Percentiles rank a stretch among this genome's conserved stretches.
Conservation (phyloP, 2,888 invertebrate genomes). For the Pristionchus entomophagus region DNA sequence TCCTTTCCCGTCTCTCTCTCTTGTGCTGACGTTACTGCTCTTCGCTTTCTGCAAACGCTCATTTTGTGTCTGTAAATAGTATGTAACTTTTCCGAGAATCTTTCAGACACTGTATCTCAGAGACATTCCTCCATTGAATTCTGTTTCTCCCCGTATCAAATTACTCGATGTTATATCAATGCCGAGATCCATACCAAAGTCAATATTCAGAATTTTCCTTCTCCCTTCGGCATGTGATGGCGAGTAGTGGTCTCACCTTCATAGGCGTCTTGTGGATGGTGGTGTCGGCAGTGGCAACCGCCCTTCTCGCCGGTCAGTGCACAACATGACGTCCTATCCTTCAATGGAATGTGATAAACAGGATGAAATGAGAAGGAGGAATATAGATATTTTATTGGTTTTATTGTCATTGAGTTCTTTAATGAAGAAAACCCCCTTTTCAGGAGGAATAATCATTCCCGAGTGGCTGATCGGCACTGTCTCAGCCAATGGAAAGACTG, state of each 20-base stretch:
- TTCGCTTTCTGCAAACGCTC: background rate
- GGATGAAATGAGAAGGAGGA: too few relatives aligned
- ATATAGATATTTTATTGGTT: background rate
- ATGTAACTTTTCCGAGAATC: too few relatives aligned
- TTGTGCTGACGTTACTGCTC: too few relatives aligned
- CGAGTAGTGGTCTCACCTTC: conserved; percentile 51
- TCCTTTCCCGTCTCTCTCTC: too few relatives aligned
- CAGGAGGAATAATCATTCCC: conserved; percentile 52
- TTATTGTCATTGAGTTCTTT: background rate
- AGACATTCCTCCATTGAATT: too few relatives aligned
- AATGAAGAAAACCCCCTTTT: background rate
- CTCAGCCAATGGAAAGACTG: conserved; percentile 44
- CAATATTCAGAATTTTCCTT: background rate
- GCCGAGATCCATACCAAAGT: too few relatives aligned
- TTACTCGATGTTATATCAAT: too few relatives aligned
- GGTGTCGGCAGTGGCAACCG: conserved; percentile 48
- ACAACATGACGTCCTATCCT: too few relatives aligned
- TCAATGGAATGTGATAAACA: too few relatives aligned
- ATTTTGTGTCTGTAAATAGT: too few relatives aligned
- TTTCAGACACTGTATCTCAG: too few relatives aligned
- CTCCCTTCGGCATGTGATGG: conserved; percentile 8
- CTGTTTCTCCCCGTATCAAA: too few relatives aligned
- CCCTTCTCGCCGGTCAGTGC: conserved; percentile 25
- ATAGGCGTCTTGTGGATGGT: conserved; percentile 52
- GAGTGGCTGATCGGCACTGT: conserved; percentile 56